Evolutionary conservation across 2,888 invertebrate genomes (phyloP), one percentile per base, ranked within the genome.

Genomic region (Eumacrocentrus americanus): DNA sequence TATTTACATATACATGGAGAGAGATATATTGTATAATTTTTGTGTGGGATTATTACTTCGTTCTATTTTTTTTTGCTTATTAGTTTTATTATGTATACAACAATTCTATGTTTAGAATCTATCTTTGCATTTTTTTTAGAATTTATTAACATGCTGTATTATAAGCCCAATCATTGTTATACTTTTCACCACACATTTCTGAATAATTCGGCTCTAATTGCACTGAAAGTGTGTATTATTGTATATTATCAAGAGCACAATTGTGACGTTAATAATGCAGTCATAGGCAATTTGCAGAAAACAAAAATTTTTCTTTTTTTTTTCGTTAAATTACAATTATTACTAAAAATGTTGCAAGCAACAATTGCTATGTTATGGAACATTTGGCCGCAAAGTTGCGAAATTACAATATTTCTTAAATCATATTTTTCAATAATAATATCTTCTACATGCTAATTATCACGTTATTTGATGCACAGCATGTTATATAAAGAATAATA

Each of bases 21-120:
- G n/a, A n/a, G n/a, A n/a, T n/a, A n/a, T 9, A 47, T 23, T 16
- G 12, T 29, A 14, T 29, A 12, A 22, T 44, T 18, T 44, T 7
- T 23, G 47, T 11, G 47, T 47, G 47, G 25, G 14, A 25, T 11
- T 11, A 47, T 25, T n/a, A n/a, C 22, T n/a, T 47, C 25, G 14
- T 23, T 16, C 12, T 40, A 34, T 63, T 59, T 58, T 22, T 22
- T 58, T 46, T 60, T 40, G 55, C 56, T 59, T 52, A 54, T 34
- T 53, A 53, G 56, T 55, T 53, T 57, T 58, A 52, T 47, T 16
- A 56, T 18, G 58, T 55, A 56, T 47, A 50, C 51, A 42, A 44
- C 44, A 44, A 50, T 55, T 60, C 50, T 55, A 25, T n/a, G 37
- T 48, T 38, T 14, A 48, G 40, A 14, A 40, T 40, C 34, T 18